Evolutionary conservation across 2,113 vertebrate species (phyloP).

Genomic region (cattle (Bos taurus)): DNA sequence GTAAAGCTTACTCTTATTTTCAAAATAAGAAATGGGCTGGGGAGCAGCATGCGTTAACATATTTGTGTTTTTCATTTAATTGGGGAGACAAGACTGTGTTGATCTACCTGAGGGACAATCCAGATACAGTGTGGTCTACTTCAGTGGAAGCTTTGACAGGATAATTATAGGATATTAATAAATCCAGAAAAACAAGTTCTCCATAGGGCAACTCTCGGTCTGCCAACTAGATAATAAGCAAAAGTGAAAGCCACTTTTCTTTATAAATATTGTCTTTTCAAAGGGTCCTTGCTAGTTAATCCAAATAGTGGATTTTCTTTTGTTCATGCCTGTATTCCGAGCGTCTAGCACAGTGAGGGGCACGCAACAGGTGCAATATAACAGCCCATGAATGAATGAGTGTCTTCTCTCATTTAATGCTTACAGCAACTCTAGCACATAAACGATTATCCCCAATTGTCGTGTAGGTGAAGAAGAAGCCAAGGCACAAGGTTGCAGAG

Average conservation of each 20-base stretch:
- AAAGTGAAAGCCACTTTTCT: neutral
- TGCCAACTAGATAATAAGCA: neutral
- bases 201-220: neutral
- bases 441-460: neutral
- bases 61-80: neutral
- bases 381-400: neutral
- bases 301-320: neutral
- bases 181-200: neutral
- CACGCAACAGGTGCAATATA: neutral
- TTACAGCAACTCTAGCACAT: neutral
- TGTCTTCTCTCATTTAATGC: neutral
- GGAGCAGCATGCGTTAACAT: neutral
- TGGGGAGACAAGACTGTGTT: neutral
- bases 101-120: neutral
- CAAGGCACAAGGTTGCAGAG: neutral
- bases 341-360: accelerated
- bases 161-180: conserved; percentile 40
- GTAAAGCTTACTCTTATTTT: neutral
- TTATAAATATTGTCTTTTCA: conserved; percentile 1
- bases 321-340: neutral
- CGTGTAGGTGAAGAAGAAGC: neutral
- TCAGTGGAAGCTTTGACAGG: neutral
- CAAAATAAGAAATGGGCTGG: neutral
- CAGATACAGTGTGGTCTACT: neutral
- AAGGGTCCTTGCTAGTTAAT: neutral